Evolutionary conservation across 2,113 vertebrate species (phyloP).

Genomic region (Psophia crepitans): DNA sequence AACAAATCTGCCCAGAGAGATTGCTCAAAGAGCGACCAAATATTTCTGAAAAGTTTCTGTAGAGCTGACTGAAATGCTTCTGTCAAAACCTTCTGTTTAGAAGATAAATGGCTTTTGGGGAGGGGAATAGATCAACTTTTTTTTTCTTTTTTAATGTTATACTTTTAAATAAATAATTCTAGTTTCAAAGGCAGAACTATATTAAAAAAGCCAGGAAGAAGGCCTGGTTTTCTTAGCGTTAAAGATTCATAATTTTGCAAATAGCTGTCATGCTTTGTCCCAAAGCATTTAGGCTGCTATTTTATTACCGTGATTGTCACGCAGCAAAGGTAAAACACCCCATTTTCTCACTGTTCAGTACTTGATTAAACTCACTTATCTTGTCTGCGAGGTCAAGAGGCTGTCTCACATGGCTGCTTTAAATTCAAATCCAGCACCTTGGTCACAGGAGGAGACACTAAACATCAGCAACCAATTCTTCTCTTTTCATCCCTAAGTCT

Average conservation of each 20-base stretch:
- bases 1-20: not conserved
- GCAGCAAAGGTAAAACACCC: not conserved
- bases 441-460: not conserved
- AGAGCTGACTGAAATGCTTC: not conserved
- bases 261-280: not conserved
- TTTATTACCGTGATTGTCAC: not conserved
- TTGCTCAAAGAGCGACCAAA: not conserved
- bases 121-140: not conserved
- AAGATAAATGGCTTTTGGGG: not conserved
- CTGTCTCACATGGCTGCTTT: not conserved
- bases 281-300: not conserved
- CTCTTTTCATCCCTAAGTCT: not conserved
- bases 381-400: not conserved
- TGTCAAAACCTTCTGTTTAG: not conserved
- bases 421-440: not conserved
- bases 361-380: not conserved
- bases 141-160: not conserved
- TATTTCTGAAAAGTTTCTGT: not conserved
- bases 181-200: not conserved
- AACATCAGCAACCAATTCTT: not conserved
- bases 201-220: not conserved
- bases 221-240: not conserved
- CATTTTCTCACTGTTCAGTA: not conserved
- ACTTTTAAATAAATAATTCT: not conserved
- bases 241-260: not conserved